Evolutionary conservation across 2,113 vertebrate species (phyloP).

Genomic region (Mus pahari): DNA sequence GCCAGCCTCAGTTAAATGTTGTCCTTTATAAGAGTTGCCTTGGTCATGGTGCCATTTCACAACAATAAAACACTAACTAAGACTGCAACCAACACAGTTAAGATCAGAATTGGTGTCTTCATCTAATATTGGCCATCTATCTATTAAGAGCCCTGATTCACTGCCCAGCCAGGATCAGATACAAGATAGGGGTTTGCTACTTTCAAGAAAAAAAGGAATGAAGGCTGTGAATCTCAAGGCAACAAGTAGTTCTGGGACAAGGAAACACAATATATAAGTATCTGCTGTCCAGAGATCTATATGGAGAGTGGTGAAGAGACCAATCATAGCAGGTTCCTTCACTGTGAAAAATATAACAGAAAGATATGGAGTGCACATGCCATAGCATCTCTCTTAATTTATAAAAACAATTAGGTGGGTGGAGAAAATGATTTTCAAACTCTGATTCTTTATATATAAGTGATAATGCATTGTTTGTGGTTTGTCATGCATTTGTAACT

Average conservation of each 20-base stretch:
- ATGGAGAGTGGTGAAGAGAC: fast-evolving
- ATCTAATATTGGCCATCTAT: neutral
- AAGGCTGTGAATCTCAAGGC: neutral
- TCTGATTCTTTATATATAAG: neutral
- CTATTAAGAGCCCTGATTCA: no score
- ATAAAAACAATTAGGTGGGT: neutral
- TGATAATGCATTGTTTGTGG: neutral
- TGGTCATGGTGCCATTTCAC: no score
- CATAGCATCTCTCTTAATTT: neutral
- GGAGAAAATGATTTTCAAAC: neutral
- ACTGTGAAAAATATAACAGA: neutral
- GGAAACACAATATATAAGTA: neutral
- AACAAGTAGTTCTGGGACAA: neutral
- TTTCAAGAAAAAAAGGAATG: neutral
- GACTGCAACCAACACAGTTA: neutral
- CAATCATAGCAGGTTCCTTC: neutral
- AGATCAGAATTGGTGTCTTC: neutral
- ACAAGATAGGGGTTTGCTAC: neutral
- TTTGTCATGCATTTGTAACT: neutral
- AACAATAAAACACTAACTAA: no score
- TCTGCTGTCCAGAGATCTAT: neutral
- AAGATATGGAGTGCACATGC: no score
- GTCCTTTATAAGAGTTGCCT: no score
- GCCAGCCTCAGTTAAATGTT: no score
- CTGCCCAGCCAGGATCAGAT: neutral